A percentile compares a stretch with the other conserved stretches of the same genome.
phyloP scores from a whole-genome alignment of 2,113 vertebrate genomes.

The Pimephales promelas region DNA sequence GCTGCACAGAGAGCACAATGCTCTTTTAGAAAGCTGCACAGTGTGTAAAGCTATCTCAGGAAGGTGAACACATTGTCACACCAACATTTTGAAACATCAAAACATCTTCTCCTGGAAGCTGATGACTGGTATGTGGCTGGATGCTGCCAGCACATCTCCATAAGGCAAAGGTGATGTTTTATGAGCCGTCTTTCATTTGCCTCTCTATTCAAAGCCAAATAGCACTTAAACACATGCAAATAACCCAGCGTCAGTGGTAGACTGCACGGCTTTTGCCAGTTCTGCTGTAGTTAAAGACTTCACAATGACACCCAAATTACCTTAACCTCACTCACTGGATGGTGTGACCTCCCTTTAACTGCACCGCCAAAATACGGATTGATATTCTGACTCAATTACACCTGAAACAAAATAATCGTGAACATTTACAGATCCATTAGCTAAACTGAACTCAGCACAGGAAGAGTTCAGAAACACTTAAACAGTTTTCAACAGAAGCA shows the following conservation, averaged over 20 bases:
- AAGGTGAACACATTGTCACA: no score
- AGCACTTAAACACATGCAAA: conserved; percentile 37
- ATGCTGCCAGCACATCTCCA: neutral
- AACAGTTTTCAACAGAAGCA: no score
- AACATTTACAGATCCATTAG: neutral
- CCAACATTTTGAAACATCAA: neutral
- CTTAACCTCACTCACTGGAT: neutral
- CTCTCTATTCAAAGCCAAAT: conserved; percentile 15
- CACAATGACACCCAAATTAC: neutral
- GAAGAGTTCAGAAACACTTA: neutral
- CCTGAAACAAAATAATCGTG: neutral
- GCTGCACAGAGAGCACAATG: no score
- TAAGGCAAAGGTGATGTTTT: conserved; percentile 17
- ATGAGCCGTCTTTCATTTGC: conserved; percentile 5
- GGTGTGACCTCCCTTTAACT: neutral
- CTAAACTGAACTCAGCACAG: neutral
- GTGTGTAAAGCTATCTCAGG: no score
- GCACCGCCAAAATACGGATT: neutral
- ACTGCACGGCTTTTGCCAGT: neutral
- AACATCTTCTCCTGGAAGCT: neutral
- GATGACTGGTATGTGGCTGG: neutral
- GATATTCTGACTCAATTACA: neutral
- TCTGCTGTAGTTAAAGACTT: neutral
- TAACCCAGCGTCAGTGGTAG: neutral
- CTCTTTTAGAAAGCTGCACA: no score